Percentiles rank a stretch among this genome's conserved stretches.
Conservation (phyloP, 2,113 vertebrate species). For the Bambusicola thoracicus region DNA sequence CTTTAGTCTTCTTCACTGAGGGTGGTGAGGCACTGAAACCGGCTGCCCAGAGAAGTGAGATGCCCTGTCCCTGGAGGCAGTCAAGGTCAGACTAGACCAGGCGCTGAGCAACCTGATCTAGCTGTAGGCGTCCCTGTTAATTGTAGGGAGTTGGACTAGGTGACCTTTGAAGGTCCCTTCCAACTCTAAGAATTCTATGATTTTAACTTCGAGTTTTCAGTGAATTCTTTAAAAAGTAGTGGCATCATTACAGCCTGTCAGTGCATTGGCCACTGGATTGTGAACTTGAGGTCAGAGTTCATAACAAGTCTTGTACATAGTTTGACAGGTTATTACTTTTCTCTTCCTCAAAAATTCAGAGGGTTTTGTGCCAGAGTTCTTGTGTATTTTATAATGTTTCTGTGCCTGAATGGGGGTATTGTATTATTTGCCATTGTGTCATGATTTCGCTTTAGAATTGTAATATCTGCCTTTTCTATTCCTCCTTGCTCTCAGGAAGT, state of each 20-base stretch:
- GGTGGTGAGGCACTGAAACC: too few species aligned
- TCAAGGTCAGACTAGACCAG: too few species aligned
- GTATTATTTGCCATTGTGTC: neutral
- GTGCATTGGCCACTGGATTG: neutral
- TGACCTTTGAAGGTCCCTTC: too few species aligned
- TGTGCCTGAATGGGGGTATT: neutral
- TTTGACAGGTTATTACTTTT: neutral
- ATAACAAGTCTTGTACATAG: rapidly evolving
- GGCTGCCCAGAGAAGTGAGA: too few species aligned
- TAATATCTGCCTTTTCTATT: neutral
- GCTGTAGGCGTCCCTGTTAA: too few species aligned
- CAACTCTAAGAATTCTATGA: too few species aligned
- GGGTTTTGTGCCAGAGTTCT: neutral
- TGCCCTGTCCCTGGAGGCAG: too few species aligned
- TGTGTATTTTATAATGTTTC: neutral
- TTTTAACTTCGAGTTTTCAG: neutral
- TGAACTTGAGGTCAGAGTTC: neutral
- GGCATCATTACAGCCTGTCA: neutral
- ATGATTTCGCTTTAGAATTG: neutral
- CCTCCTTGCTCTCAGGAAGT: neutral
- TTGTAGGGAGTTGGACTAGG: too few species aligned
- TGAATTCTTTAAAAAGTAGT: neutral
- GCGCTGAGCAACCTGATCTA: too few species aligned
- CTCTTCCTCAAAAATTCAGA: neutral
- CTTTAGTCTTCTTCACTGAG: too few species aligned